phyloP scores from a whole-genome alignment of 2,797 vertebrate genomes.

The Craterocephalus amniculus region DNA sequence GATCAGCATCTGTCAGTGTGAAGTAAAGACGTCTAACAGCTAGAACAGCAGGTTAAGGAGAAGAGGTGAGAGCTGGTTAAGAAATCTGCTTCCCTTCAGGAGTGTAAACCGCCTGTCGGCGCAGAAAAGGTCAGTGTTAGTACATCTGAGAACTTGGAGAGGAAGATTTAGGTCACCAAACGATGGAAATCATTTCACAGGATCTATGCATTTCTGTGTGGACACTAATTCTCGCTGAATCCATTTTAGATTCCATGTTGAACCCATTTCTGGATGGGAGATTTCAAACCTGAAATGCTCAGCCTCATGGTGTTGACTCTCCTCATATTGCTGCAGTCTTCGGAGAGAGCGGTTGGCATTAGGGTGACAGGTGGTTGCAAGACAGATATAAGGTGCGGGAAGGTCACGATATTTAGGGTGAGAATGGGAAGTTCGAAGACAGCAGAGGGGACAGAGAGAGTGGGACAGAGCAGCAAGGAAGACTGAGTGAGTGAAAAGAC shows the following conservation, averaged over 20 bases:
- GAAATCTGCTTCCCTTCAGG: constrained; percentile 34
- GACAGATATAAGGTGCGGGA: constrained; percentile 77
- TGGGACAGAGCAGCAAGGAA: constrained; percentile 52
- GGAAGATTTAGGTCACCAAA: constrained; percentile 22
- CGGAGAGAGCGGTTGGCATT: constrained; percentile 75
- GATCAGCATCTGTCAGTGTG: constrained; percentile 40
- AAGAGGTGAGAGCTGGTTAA: constrained; percentile 20
- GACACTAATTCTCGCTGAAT: not conserved
- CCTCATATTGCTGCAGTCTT: constrained; percentile 94
- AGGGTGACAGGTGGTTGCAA: constrained; percentile 70
- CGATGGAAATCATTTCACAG: constrained; percentile 1
- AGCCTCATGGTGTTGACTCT: constrained; percentile 87
- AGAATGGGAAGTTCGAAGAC: constrained; percentile 76
- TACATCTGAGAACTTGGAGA: not conserved
- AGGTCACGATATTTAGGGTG: constrained; percentile 67
- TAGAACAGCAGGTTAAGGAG: constrained; percentile 14
- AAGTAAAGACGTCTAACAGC: constrained; percentile 43
- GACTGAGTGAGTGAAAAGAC: constrained; percentile 30
- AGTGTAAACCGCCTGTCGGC: constrained; percentile 46
- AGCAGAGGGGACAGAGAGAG: constrained; percentile 74
- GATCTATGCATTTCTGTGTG: too few relatives aligned
- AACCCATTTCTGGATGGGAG: constrained; percentile 41
- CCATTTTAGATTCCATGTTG: constrained; percentile 30
- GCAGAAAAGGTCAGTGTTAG: constrained; percentile 49
- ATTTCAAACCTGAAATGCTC: constrained; percentile 92